These are phyloP conservation scores for Glossophaga mutica DNA, from an alignment of 2,797 vertebrate genomes.

Conservation along the genomic window DNA sequence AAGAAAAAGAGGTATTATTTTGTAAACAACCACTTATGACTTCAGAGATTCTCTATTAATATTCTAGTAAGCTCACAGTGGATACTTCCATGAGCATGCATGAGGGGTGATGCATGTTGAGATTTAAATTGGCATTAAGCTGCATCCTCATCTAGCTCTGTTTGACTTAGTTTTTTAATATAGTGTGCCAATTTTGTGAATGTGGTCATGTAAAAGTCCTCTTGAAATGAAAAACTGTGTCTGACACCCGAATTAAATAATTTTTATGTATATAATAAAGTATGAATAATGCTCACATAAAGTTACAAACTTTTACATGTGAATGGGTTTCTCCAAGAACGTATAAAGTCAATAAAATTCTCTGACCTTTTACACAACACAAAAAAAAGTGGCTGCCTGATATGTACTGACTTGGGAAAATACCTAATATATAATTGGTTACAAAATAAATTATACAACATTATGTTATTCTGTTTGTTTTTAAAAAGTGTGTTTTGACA, in stretches of 20 bases:
- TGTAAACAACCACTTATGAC: slow-evolving; percentile 69
- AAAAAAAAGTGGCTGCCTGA: not conserved
- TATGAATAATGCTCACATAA: slow-evolving; percentile 75
- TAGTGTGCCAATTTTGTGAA: slow-evolving; percentile 73
- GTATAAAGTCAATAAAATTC: slow-evolving; percentile 81
- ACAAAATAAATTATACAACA: not conserved
- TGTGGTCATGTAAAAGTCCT: slow-evolving; percentile 76
- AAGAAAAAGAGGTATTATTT: slow-evolving; percentile 81
- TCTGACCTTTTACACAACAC: slow-evolving; percentile 81
- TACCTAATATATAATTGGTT: not conserved
- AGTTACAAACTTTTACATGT: slow-evolving; percentile 80
- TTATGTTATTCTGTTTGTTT: not conserved
- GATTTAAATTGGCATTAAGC: slow-evolving; percentile 55
- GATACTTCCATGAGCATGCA: not conserved
- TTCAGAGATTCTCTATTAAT: slow-evolving; percentile 62
- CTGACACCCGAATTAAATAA: slow-evolving; percentile 63
- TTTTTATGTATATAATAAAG: slow-evolving; percentile 73
- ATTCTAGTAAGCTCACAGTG: slow-evolving; percentile 52
- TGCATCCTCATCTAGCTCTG: slow-evolving; percentile 64
- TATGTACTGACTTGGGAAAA: not conserved
- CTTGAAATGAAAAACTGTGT: slow-evolving; percentile 71
- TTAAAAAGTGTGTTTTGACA: not conserved
- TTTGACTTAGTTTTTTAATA: slow-evolving; percentile 76
- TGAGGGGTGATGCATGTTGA: slow-evolving; percentile 63
- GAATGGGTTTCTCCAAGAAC: slow-evolving; percentile 79